A percentile compares a stretch with the other conserved stretches of the same genome.
phyloP scores from a whole-genome alignment of 2,113 vertebrate species.

The Cyprinodon variegatus region DNA sequence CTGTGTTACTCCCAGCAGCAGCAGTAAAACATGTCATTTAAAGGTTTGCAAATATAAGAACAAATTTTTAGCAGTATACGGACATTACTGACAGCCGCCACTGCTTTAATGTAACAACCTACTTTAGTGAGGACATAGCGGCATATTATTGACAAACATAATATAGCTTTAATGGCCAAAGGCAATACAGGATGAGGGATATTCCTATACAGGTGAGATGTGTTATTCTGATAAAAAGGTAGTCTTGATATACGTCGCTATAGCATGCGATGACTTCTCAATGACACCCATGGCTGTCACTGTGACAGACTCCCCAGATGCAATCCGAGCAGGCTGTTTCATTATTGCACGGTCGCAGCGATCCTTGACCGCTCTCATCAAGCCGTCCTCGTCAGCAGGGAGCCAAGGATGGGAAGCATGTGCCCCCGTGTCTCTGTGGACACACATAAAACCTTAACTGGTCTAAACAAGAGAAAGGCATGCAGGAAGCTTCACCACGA shows the following conservation, averaged over 20 bases:
- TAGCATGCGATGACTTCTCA: constrained; percentile 10
- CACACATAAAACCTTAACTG: constrained; percentile 29
- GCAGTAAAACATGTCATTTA: background rate
- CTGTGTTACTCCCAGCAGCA: background rate
- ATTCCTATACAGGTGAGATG: background rate
- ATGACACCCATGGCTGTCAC: constrained; percentile 17
- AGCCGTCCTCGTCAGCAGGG: constrained; percentile 16
- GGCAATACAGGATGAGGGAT: background rate
- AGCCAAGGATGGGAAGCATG: constrained; percentile 25
- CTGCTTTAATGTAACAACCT: background rate
- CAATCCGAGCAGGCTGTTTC: constrained; percentile 35
- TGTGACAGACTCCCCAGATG: constrained; percentile 27
- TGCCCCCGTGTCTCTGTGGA: background rate
- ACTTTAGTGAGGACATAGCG: background rate
- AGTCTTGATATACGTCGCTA: background rate
- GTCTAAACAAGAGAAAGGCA: background rate
- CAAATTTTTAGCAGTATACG: background rate
- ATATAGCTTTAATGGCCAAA: background rate
- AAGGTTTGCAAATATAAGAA: constrained; percentile 3
- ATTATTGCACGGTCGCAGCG: constrained; percentile 25
- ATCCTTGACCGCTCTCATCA: constrained; percentile 39
- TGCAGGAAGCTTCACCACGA: constrained; percentile 7
- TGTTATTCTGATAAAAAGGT: constrained; percentile 18
- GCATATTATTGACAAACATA: background rate
- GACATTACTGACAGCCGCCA: background rate